Conservation (phyloP, 2,888 invertebrate species). For the Sphecodes monilicornis region DNA sequence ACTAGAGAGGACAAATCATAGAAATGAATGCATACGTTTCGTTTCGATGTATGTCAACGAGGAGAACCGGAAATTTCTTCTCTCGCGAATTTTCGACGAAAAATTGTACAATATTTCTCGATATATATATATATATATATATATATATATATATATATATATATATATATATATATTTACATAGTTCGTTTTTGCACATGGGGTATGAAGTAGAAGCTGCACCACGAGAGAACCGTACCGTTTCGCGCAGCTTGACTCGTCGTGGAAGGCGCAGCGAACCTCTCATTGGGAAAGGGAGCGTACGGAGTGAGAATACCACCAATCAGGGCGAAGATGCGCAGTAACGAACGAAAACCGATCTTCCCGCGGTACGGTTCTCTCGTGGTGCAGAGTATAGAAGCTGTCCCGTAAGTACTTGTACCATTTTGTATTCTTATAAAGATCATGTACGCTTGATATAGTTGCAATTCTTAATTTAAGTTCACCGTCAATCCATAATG, state of each 20-base stretch:
- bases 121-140: slow-evolving; percentile 5
- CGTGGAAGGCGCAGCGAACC: no score
- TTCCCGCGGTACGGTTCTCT: no score
- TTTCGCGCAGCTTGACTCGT: no score
- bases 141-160: neutral
- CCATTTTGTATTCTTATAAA: neutral
- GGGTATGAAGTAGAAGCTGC: neutral
- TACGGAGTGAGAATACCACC: no score
- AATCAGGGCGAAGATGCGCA: no score
- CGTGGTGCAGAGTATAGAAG: no score
- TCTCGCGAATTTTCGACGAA: neutral
- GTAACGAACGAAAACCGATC: no score
- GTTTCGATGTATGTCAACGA: neutral
- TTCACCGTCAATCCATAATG: neutral
- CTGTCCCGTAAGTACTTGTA: neutral
- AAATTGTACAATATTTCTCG: neutral
- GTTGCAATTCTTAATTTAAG: slow-evolving; percentile 1
- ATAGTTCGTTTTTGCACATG: neutral
- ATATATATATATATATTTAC: slow-evolving; percentile 13
- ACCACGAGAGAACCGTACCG: no score
- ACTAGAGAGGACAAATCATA: neutral
- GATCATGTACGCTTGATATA: neutral
- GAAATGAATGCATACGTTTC: neutral
- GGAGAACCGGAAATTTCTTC: neutral
- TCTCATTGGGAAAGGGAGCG: no score